Percentiles rank a stretch among this genome's conserved stretches.
Evolutionary conservation across 2,888 invertebrate genomes (phyloP).

Genomic region (Orchesellides sinensis): DNA sequence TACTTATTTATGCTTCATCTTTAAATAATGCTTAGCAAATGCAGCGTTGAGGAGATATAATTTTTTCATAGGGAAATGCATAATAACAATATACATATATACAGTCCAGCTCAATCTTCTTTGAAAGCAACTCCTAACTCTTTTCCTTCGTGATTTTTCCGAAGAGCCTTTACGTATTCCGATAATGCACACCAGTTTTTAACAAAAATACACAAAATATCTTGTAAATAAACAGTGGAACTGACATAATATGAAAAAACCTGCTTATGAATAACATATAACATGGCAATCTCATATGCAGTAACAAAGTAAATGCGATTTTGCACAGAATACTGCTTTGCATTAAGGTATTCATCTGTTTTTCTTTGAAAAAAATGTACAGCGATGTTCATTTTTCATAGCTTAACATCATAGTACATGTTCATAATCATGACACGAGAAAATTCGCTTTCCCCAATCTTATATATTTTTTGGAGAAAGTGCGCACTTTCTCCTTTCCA

Average conservation of each 20-base stretch:
- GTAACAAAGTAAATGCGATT: conserved; percentile 40
- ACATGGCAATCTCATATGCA: conserved; percentile 35
- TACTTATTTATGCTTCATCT: conserved; percentile 40
- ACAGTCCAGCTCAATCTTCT: conserved; percentile 34
- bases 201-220: conserved; percentile 37
- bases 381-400: too few species aligned
- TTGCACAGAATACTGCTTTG: background rate
- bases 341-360: too few species aligned
- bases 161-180: background rate
- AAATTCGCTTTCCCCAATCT: conserved; percentile 22
- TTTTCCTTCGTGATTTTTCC: conserved; percentile 25
- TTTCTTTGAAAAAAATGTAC: too few species aligned
- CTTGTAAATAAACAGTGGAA: conserved; percentile 43
- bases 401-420: too few species aligned
- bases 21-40: conserved; percentile 49
- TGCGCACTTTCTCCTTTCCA: background rate
- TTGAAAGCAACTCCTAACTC: conserved; percentile 33
- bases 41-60: too few species aligned
- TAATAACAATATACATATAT: too few species aligned
- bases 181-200: background rate
- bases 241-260: too few species aligned
- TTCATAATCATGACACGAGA: conserved; percentile 35
- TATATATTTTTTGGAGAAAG: background rate
- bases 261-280: conserved; percentile 51
- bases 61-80: too few species aligned